A percentile compares a stretch with the other conserved stretches of the same genome.
These are phyloP conservation scores for Gryon sp. DNA, from an alignment of 1,140 invertebrate species.

Conservation along the genomic window DNA sequence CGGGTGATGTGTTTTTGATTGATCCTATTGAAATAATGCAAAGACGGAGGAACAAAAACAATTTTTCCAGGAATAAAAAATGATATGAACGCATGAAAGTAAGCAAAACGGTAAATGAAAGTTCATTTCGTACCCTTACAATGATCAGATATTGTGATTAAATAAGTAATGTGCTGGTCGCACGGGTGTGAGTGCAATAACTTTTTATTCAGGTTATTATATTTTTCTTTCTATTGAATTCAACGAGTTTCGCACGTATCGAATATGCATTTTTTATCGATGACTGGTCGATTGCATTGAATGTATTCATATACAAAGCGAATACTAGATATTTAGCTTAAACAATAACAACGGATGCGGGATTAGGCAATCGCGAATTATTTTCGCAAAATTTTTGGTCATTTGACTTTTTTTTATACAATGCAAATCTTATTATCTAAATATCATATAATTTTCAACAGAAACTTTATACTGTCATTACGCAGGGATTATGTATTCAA, in stretches of 20 bases:
- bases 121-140: conserved; percentile 26
- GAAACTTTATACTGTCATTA: too few species aligned
- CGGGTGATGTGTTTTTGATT: conserved; percentile 72
- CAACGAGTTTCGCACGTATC: conserved; percentile 10
- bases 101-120: conserved; percentile 35
- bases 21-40: conserved; percentile 66
- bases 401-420: too few species aligned
- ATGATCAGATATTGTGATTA: conserved; percentile 32
- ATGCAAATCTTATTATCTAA: too few species aligned
- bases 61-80: conserved; percentile 49
- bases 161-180: conserved; percentile 30
- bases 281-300: not conserved
- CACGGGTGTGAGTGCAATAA: not conserved
- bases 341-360: too few species aligned
- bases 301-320: not conserved
- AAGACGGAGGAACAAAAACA: conserved; percentile 59
- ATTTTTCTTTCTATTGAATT: not conserved
- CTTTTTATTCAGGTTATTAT: conserved; percentile 7
- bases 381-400: too few species aligned
- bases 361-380: too few species aligned
- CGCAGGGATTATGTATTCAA: too few species aligned
- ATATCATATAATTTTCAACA: too few species aligned
- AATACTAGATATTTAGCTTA: too few species aligned
- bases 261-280: not conserved
- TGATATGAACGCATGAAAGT: conserved; percentile 44